Percentiles rank a stretch among this genome's conserved stretches.
Conservation (phyloP, 2,888 invertebrate genomes). For the Trachelus iudaicus region DNA sequence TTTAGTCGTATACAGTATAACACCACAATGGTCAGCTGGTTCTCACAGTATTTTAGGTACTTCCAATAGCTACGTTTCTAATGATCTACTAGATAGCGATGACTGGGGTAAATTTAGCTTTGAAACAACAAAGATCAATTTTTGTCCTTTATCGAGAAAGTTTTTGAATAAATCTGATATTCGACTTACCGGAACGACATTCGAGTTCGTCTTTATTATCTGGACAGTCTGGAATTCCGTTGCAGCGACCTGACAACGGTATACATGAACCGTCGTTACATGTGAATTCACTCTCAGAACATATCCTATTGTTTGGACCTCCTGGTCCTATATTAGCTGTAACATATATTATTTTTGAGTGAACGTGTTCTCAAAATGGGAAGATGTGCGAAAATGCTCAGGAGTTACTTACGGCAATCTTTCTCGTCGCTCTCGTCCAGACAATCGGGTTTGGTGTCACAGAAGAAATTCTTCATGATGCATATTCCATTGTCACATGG, state of each 20-base stretch:
- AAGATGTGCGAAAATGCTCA: too few species aligned
- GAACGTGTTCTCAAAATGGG: too few species aligned
- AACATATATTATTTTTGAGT: background rate
- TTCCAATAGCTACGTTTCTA: slow-evolving; percentile 29
- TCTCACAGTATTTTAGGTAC: slow-evolving; percentile 32
- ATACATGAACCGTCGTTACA: slow-evolving; percentile 71
- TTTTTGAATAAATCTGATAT: background rate
- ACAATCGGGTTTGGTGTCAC: slow-evolving; percentile 74
- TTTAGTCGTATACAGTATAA: background rate
- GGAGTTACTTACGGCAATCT: slow-evolving; percentile 68
- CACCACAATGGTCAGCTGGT: slow-evolving; percentile 42
- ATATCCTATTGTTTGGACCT: slow-evolving; percentile 32
- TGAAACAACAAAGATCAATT: background rate
- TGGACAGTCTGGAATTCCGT: slow-evolving; percentile 69
- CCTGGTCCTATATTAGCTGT: background rate
- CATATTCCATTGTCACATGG: slow-evolving; percentile 71
- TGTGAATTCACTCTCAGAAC: slow-evolving; percentile 65
- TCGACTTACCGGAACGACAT: slow-evolving; percentile 65
- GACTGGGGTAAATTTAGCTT: background rate
- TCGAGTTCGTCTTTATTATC: slow-evolving; percentile 71
- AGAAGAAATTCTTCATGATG: slow-evolving; percentile 69
- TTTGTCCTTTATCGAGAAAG: background rate
- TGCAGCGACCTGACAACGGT: slow-evolving; percentile 66
- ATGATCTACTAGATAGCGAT: background rate
- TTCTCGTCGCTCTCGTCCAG: slow-evolving; percentile 72